These are phyloP conservation scores for Phoxinus dragarum DNA, from an alignment of 2,797 vertebrate genomes.

Conservation along the genomic window DNA sequence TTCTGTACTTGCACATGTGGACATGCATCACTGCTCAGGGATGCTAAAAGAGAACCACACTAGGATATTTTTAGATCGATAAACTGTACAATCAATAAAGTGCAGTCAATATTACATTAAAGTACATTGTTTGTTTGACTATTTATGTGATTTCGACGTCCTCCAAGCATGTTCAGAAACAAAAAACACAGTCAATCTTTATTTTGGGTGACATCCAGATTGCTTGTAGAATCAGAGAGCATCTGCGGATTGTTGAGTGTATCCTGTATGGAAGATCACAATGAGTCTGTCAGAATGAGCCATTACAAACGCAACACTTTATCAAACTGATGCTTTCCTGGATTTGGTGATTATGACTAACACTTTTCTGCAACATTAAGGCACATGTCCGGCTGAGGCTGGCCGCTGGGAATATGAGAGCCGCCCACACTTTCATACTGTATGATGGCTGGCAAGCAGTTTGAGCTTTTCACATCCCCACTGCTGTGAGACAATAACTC, in stretches of 20 bases:
- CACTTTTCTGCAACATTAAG: slow-evolving; percentile 23
- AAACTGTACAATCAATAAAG: slow-evolving; percentile 3
- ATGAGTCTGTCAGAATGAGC: slow-evolving; percentile 5
- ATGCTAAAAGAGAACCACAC: slow-evolving; percentile 22
- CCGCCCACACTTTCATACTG: slow-evolving; percentile 26
- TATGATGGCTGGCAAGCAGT: slow-evolving; percentile 6
- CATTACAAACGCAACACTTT: slow-evolving; percentile 29
- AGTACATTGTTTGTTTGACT: background rate
- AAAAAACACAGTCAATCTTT: background rate
- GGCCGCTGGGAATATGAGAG: background rate
- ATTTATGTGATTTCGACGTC: background rate
- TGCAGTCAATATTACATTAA: background rate
- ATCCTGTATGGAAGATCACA: slow-evolving; percentile 13
- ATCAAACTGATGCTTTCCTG: slow-evolving; percentile 28
- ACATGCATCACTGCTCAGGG: slow-evolving; percentile 12
- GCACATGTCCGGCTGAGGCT: background rate
- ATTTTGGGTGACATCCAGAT: background rate
- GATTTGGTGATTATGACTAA: slow-evolving; percentile 19
- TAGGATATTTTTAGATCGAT: slow-evolving; percentile 24
- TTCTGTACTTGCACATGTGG: slow-evolving; percentile 29
- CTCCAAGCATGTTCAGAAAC: background rate
- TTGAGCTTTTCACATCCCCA: slow-evolving; percentile 13
- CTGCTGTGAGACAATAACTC: slow-evolving; percentile 16
- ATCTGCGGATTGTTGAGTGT: slow-evolving; percentile 5
- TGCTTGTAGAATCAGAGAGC: background rate